Conservation (phyloP, 2,113 vertebrate genomes). For the Saccopteryx leptura region DNA sequence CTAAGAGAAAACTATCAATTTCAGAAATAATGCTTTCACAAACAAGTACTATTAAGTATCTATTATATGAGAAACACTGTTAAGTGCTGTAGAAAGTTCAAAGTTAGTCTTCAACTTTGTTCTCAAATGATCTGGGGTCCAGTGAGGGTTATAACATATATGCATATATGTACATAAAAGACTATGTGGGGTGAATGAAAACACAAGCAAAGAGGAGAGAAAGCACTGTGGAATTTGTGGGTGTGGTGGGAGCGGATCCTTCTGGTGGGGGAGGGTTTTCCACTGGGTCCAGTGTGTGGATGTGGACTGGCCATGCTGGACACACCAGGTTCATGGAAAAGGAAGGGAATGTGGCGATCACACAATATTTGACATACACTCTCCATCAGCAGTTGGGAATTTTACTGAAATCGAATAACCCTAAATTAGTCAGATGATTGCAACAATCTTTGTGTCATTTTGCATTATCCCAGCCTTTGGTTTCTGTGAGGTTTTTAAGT, state of each 20-base stretch:
- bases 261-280: background rate
- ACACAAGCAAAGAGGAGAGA: background rate
- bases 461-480: background rate
- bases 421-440: slow-evolving; percentile 26
- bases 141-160: background rate
- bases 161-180: background rate
- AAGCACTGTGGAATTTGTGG: background rate
- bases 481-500: background rate
- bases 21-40: slow-evolving; percentile 33
- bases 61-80: background rate
- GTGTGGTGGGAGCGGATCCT: background rate
- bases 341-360: background rate
- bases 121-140: slow-evolving; percentile 16
- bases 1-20: slow-evolving; percentile 36
- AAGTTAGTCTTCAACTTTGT: background rate
- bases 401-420: slow-evolving; percentile 7
- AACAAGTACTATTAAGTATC: background rate
- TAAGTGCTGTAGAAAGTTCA: background rate
- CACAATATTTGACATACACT: background rate
- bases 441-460: background rate
- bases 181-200: background rate
- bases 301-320: background rate
- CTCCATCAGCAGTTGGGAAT: background rate
- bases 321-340: background rate
- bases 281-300: background rate